These are phyloP conservation scores for Macroglossus sobrinus DNA, from an alignment of 2,113 vertebrate genomes.

Conservation along the genomic window DNA sequence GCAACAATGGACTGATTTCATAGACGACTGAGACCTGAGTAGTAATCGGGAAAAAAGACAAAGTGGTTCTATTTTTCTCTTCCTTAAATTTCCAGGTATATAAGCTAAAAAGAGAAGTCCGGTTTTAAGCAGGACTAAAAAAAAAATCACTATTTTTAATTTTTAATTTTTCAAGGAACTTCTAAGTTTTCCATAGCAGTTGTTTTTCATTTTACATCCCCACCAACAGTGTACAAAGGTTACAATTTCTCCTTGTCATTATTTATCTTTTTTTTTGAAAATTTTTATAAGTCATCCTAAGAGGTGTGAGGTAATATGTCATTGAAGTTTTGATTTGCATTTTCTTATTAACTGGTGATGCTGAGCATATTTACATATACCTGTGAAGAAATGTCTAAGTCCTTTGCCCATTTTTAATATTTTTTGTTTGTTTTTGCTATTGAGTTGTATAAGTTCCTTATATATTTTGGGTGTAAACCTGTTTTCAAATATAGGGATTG, in stretches of 20 bases:
- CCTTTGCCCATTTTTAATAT: background rate
- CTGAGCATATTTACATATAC: background rate
- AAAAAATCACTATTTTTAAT: background rate
- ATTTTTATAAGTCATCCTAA: background rate
- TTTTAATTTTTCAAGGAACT: background rate
- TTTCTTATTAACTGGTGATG: background rate
- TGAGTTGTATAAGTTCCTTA: background rate
- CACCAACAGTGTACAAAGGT: background rate
- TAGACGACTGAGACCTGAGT: background rate
- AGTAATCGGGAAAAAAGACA: background rate
- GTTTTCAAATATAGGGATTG: background rate
- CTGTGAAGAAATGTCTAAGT: background rate
- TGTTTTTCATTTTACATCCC: background rate
- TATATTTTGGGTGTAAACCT: background rate
- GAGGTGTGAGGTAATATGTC: background rate
- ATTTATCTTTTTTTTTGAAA: background rate
- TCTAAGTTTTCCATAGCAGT: background rate
- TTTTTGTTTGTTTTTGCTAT: background rate
- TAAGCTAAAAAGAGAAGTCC: background rate
- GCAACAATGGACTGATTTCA: background rate
- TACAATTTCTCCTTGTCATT: background rate
- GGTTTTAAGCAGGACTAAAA: slow-evolving; percentile 12
- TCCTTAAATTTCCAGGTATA: background rate
- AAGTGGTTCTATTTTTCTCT: background rate
- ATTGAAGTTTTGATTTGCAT: background rate